Percentiles rank a stretch among this genome's conserved stretches.
These are phyloP conservation scores for Falco novaeseelandiae DNA, from an alignment of 2,797 vertebrate species.

Conservation along the genomic window DNA sequence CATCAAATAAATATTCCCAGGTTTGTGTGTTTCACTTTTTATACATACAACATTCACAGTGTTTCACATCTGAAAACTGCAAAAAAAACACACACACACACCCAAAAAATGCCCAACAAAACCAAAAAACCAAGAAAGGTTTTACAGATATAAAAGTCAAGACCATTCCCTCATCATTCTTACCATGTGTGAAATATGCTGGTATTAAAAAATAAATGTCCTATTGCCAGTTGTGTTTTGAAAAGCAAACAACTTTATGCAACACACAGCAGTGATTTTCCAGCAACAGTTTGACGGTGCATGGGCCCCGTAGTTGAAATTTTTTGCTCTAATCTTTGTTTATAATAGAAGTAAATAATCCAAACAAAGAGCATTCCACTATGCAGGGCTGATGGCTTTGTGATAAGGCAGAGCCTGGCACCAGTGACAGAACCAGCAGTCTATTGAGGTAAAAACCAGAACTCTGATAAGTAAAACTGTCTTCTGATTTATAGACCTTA, in stretches of 20 bases:
- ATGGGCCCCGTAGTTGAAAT: constrained; percentile 77
- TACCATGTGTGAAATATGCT: neutral
- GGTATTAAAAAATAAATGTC: neutral
- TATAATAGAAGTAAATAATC: constrained; percentile 87
- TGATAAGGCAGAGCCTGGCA: constrained; percentile 88
- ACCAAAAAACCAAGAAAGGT: neutral
- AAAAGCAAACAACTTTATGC: constrained; percentile 15
- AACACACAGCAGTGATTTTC: constrained; percentile 81
- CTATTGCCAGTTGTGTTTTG: neutral
- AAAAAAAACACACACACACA: too few relatives aligned
- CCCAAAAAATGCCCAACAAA: neutral
- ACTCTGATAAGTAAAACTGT: constrained; percentile 74
- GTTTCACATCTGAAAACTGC: neutral
- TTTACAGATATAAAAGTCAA: neutral
- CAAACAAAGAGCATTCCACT: constrained; percentile 81
- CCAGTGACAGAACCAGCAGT: constrained; percentile 78
- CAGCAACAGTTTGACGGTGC: constrained; percentile 78
- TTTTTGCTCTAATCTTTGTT: constrained; percentile 91
- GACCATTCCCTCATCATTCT: neutral
- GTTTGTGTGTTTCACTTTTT: neutral
- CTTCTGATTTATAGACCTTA: constrained; percentile 75
- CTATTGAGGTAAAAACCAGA: constrained; percentile 76
- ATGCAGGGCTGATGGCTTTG: constrained; percentile 74
- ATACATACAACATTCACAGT: neutral
- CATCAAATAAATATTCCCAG: neutral